Percentiles rank a stretch among this genome's conserved stretches.
Conservation (phyloP, 2,797 vertebrate genomes). For the Myotis daubentonii region DNA sequence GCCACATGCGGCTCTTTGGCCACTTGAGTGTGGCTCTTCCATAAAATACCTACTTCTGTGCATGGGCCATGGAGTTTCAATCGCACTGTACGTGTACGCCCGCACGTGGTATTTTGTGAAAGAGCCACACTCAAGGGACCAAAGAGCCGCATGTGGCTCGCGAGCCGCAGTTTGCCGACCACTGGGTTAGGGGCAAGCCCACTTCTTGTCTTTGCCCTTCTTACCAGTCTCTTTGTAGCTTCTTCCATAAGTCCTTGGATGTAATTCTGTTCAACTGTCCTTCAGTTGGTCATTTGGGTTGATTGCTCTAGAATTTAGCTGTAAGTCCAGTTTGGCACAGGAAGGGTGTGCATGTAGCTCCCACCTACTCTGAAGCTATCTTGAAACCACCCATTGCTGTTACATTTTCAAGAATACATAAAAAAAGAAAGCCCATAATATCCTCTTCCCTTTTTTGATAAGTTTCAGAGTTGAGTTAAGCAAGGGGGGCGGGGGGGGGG, state of each 20-base stretch:
- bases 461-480: constrained; percentile 10
- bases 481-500: rapidly evolving
- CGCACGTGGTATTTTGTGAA: no score
- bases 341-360: neutral
- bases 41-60: no score
- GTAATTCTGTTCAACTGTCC: neutral
- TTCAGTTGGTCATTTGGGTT: neutral
- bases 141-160: no score
- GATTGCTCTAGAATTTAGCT: neutral
- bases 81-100: no score
- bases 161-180: no score
- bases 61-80: no score
- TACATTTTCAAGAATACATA: neutral
- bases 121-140: no score
- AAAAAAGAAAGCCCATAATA: neutral
- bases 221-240: neutral
- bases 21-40: no score
- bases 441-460: neutral
- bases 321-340: neutral
- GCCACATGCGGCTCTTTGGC: no score
- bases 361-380: neutral
- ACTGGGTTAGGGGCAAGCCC: neutral
- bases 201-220: neutral
- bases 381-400: neutral
- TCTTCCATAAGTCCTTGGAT: neutral